Percentiles rank a stretch among this genome's conserved stretches.
These are phyloP conservation scores for Thecocarcelia acutangulata DNA, from an alignment of 2,888 invertebrate genomes.

Conservation along the genomic window DNA sequence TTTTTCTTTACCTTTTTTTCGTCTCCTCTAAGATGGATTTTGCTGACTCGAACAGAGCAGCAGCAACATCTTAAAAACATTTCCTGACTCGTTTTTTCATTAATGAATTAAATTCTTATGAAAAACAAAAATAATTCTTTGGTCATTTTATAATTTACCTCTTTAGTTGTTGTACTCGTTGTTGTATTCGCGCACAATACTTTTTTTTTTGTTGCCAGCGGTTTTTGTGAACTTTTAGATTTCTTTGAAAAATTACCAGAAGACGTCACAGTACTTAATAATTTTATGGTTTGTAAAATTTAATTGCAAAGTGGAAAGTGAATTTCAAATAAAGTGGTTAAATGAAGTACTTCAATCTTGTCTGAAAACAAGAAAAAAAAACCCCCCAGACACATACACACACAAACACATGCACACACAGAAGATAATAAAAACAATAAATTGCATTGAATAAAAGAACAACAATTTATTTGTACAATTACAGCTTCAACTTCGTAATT, in stretches of 20 bases:
- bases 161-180: not conserved
- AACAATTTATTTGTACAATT: conserved; percentile 1
- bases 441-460: conserved; percentile 6
- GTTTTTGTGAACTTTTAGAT: conserved; percentile 28
- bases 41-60: conserved; percentile 28
- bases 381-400: not conserved
- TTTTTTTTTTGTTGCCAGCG: not conserved
- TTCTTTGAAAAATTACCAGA: conserved; percentile 16
- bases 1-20: conserved; percentile 16
- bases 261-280: conserved; percentile 44
- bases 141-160: conserved; percentile 34
- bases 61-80: not conserved
- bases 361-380: not conserved
- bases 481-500: not conserved
- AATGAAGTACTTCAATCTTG: conserved; percentile 12
- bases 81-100: conserved; percentile 28
- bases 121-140: conserved; percentile 22
- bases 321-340: conserved; percentile 20
- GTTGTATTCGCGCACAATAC: not conserved
- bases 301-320: conserved; percentile 39
- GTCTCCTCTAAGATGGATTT: conserved; percentile 1
- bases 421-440: conserved; percentile 1
- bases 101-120: conserved; percentile 41
- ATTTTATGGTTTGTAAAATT: conserved; percentile 50
- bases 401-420: not conserved